These are phyloP conservation scores for Danionella cerebrum DNA, from an alignment of 2,113 vertebrate species.

Conservation along the genomic window DNA sequence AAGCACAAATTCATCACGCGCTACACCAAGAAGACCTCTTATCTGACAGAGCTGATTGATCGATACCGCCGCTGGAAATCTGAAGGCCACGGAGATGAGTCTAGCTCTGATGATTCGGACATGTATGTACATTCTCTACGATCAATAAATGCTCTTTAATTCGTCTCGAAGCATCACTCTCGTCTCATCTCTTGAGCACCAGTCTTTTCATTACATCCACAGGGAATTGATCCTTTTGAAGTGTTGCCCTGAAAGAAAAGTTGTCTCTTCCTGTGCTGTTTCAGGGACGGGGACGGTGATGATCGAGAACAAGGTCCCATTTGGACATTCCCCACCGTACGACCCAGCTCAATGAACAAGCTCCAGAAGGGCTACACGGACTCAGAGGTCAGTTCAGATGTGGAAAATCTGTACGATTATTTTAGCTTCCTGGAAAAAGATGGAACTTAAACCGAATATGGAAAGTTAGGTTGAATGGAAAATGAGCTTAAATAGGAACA, in stretches of 20 bases:
- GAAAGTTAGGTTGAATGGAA: too few species aligned
- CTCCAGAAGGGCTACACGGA: slow-evolving; percentile 80
- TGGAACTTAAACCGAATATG: too few species aligned
- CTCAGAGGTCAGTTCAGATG: slow-evolving; percentile 76
- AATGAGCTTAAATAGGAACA: too few species aligned
- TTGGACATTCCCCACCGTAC: slow-evolving; percentile 94
- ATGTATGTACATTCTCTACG: slow-evolving; percentile 62
- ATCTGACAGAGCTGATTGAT: slow-evolving; percentile 90
- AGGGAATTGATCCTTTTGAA: not conserved
- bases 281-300: slow-evolving; percentile 84
- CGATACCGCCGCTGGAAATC: slow-evolving; percentile 96
- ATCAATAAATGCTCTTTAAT: not conserved
- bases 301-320: slow-evolving; percentile 82
- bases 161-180: not conserved
- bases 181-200: not conserved
- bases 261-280: not conserved
- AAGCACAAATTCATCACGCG: slow-evolving; percentile 98
- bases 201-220: not conserved
- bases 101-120: slow-evolving; percentile 93
- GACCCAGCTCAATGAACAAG: slow-evolving; percentile 81
- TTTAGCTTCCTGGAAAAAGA: too few species aligned
- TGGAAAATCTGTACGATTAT: too few species aligned
- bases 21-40: slow-evolving; percentile 98
- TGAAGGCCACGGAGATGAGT: slow-evolving; percentile 91
- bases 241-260: not conserved